These are phyloP conservation scores for Hirundichthys speculiger DNA, from an alignment of 2,113 vertebrate species.

Conservation along the genomic window DNA sequence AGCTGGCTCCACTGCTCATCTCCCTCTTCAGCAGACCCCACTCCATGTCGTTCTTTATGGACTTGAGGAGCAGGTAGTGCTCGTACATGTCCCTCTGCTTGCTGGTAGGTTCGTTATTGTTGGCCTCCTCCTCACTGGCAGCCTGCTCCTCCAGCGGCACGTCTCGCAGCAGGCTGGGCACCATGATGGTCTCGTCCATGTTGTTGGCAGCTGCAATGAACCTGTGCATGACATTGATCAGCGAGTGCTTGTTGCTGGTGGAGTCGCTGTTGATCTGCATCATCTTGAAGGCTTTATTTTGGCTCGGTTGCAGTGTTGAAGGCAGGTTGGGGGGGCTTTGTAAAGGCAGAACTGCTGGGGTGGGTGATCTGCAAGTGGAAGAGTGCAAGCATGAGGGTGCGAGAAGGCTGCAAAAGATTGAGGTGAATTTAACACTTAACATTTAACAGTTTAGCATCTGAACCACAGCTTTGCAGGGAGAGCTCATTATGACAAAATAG, in stretches of 20 bases:
- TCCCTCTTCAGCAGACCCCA: conserved; percentile 82
- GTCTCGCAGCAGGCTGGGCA: conserved; percentile 82
- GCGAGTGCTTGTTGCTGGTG: conserved; percentile 81
- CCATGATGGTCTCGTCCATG: conserved; percentile 87
- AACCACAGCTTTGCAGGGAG: background rate
- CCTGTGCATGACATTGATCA: conserved; percentile 84
- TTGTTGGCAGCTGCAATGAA: conserved; percentile 85
- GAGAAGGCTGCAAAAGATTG: background rate
- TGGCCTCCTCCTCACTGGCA: conserved; percentile 36
- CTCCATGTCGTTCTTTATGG: conserved; percentile 85
- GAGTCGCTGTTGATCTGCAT: conserved; percentile 81
- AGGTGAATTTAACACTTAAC: too few species aligned
- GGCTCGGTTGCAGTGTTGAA: conserved; percentile 25
- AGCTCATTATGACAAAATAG: too few species aligned
- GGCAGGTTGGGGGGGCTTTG: conserved; percentile 29
- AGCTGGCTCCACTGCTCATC: conserved; percentile 74
- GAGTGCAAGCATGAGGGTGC: conserved; percentile 32
- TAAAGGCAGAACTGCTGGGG: conserved; percentile 35
- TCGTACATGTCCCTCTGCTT: conserved; percentile 86
- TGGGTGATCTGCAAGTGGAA: conserved; percentile 50
- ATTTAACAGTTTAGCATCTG: too few species aligned
- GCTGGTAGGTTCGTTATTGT: conserved; percentile 65
- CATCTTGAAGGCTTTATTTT: conserved; percentile 64
- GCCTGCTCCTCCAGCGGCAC: conserved; percentile 79
- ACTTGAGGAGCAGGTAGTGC: conserved; percentile 84